Evolutionary conservation across 2,888 invertebrate species (phyloP), one percentile per base, ranked within the genome.

Genomic region (Camponotus fellah): DNA sequence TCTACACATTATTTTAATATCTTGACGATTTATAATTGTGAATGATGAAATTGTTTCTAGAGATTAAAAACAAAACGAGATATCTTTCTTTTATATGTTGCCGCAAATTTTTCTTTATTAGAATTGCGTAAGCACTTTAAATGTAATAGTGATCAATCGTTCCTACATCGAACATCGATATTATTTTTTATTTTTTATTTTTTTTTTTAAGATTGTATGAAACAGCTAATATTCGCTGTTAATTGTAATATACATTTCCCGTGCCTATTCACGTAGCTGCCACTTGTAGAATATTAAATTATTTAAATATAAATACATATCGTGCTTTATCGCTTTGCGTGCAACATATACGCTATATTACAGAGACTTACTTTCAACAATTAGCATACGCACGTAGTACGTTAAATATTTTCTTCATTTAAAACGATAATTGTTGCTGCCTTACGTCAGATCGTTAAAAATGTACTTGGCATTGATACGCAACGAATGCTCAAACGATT

Each of bases 111-210:
- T 74, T 43, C 12, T n/a, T 32, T 75, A 46, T 46, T 37, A n/a
- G 14, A 75, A 46, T 60, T 46, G 49, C 40, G 53, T 43, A 53
- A 26, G 26, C 37, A 49, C 34, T 71, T 77, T 56, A 53, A n/a
- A 64, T 26, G 40, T 43, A 49, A 26, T 74, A 32, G 75, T 76
- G 71, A 66, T 56, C 46, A 34, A 46, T 68, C 56, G 71, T 79
- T 85, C 72, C 53, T 85, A 72, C 26, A 26, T 37, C 32, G 37
- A 69, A 37, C 40, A 76, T 76, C 14, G 62, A 68, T 43, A 6
- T 34, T 46, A 14, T 56, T 79, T 83, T 21, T 58, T 65, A 32
- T 49, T 37, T 40, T 9, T 17, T 53, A 53, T 76, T 58, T 49
- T 17, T 53, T 62, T 76, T 58, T 49, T 49, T 49, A 53, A 46